Base-by-base conservation (phyloP, 1,140 invertebrate genomes). In the Zaprionus nigranus region DNA sequence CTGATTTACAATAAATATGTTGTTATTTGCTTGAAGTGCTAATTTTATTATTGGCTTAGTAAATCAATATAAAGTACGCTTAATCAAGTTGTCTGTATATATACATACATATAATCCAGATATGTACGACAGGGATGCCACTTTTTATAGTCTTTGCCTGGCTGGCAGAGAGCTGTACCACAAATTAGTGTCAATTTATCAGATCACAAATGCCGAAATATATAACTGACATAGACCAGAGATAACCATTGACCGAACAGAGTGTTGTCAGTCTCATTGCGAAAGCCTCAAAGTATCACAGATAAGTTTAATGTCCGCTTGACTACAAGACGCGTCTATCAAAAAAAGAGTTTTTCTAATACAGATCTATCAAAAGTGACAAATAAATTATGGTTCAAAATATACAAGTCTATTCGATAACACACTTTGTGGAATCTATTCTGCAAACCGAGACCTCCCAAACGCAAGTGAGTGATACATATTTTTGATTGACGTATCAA, bases 401-500 rank as follows among this genome's bases (percentile, higher is more conserved):
- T 61, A 56, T 90, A 46, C 73, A 77, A 38, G 81, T 92, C 15
- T 92, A 92, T 71, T 88, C 83, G n/a, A 92, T 92, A 61, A 90
- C 90, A 1, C 82, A 88, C 59, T 91, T 79, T 57, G 57, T 92
- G 81, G 90, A 91, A 80, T 62, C 60, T 30, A 69, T 62, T 46
- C 49, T 61, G 7, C 28, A 51, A 12, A 17, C 20, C 68, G 67
- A 65, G 54, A 56, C 7, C 17, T 68, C 64, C 28, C 59, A 36
- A 40, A 38, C 28, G 26, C 71, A 81, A 58, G 84, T 88, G 58
- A 79, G 85, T 87, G 54, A 13, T 34, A 34, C 30, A 34, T 26
- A 20, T 59, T 36, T 7, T 36, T 15, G 59, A 62, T 57, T 17
- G 15, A 11, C 20, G 13, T 67, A 60, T 67, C n/a, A 6, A 67